phyloP scores from a whole-genome alignment of 1,140 invertebrate species.

The Trichonephila inaurata region DNA sequence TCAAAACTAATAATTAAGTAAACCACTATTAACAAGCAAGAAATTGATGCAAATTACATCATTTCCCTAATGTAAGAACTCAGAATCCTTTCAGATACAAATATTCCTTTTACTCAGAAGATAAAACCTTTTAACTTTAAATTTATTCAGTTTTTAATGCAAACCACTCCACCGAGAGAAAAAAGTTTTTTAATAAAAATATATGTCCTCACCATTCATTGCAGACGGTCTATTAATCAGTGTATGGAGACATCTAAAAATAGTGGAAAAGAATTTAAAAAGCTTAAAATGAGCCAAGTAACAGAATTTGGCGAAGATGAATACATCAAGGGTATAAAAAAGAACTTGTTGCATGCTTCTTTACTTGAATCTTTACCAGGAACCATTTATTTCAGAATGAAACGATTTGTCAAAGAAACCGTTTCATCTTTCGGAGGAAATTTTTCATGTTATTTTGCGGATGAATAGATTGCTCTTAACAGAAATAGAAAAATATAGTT shows the following conservation, averaged over 20 bases:
- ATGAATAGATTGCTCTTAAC: not conserved
- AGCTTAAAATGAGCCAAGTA: not conserved
- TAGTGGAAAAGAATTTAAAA: not conserved
- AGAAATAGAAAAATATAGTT: not conserved
- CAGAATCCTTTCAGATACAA: not conserved
- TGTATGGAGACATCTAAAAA: not conserved
- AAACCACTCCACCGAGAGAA: not conserved
- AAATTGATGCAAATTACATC: too few species aligned
- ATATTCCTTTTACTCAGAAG: not conserved
- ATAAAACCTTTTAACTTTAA: not conserved
- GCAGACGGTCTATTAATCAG: not conserved
- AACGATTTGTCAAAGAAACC: constrained; percentile 32
- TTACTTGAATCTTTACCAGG: not conserved
- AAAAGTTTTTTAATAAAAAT: not conserved
- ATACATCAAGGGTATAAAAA: not conserved
- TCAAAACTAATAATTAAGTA: too few species aligned
- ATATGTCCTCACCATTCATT: not conserved
- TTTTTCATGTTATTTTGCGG: constrained; percentile 18
- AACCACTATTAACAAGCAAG: too few species aligned
- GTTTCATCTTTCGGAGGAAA: not conserved
- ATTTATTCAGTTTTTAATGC: not conserved
- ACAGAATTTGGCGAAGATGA: not conserved
- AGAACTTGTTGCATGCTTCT: constrained; percentile 22
- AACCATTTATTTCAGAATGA: constrained; percentile 21
- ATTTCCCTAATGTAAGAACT: too few species aligned